Percentiles rank a stretch among this genome's conserved stretches.
Evolutionary conservation across 2,797 vertebrate genomes (phyloP).

Genomic region (Sebastes goodei): DNA sequence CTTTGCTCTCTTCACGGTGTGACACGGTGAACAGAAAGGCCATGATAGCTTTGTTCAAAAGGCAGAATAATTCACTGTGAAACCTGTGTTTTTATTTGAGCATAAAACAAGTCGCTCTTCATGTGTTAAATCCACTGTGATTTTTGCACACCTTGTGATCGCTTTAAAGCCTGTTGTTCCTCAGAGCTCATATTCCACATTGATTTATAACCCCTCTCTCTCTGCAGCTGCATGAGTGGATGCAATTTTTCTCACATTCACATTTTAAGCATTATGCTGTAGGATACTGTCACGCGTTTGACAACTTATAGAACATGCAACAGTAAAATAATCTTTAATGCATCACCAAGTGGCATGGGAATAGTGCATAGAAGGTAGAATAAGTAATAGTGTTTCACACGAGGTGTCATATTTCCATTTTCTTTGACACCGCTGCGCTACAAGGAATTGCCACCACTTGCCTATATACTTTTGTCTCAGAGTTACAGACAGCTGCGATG

Average conservation of each 20-base stretch:
- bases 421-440: slow-evolving; percentile 38
- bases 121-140: slow-evolving; percentile 75
- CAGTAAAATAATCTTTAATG: slow-evolving; percentile 42
- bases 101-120: slow-evolving; percentile 72
- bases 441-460: slow-evolving; percentile 45
- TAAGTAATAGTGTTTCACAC: slow-evolving; percentile 48
- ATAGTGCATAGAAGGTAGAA: slow-evolving; percentile 30
- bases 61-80: slow-evolving; percentile 64
- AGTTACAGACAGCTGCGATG: slow-evolving; percentile 44
- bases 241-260: slow-evolving; percentile 34
- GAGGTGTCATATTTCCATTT: slow-evolving; percentile 60
- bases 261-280: slow-evolving; percentile 18
- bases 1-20: slow-evolving; percentile 32
- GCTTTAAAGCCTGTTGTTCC: slow-evolving; percentile 64
- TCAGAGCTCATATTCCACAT: slow-evolving; percentile 51
- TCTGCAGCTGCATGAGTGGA: slow-evolving; percentile 46
- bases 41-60: slow-evolving; percentile 55
- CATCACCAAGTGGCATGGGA: slow-evolving; percentile 36
- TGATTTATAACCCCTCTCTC: slow-evolving; percentile 48
- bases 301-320: slow-evolving; percentile 33
- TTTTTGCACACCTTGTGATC: slow-evolving; percentile 71
- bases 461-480: slow-evolving; percentile 42
- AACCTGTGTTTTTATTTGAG: slow-evolving; percentile 71
- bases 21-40: slow-evolving; percentile 39
- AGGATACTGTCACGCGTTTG: slow-evolving; percentile 21